Evolutionary conservation across 2,797 vertebrate genomes (phyloP).

Genomic region (Lateolabrax maculatus): DNA sequence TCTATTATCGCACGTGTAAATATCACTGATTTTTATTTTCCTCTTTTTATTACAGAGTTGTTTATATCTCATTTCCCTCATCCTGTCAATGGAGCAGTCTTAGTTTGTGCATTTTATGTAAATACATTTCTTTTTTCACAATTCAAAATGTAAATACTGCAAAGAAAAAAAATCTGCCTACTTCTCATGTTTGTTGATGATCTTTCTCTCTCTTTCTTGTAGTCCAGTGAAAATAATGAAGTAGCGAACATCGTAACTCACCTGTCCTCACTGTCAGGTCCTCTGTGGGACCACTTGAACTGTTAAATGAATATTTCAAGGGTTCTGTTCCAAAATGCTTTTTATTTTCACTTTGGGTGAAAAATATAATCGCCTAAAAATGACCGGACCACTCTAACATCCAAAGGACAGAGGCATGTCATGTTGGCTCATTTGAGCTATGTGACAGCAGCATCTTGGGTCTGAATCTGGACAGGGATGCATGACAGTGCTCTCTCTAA

Average conservation of each 20-base stretch:
- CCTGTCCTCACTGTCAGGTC: slow-evolving; percentile 18
- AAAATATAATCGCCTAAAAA: not conserved
- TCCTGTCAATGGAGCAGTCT: slow-evolving; percentile 60
- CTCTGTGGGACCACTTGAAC: slow-evolving; percentile 12
- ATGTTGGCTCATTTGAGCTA: not conserved
- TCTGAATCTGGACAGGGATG: not conserved
- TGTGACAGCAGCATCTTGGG: not conserved
- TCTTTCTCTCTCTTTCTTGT: slow-evolving; percentile 64
- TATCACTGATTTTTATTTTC: slow-evolving; percentile 78
- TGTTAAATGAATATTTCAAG: slow-evolving; percentile 27
- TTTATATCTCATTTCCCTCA: slow-evolving; percentile 71
- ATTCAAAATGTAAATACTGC: slow-evolving; percentile 79
- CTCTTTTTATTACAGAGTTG: slow-evolving; percentile 76
- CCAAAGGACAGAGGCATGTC: not conserved
- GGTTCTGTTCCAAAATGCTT: slow-evolving; percentile 53
- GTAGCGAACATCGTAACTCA: slow-evolving; percentile 1
- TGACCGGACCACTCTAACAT: not conserved
- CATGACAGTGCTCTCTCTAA: not conserved
- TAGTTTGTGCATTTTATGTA: slow-evolving; percentile 75
- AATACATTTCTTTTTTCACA: slow-evolving; percentile 77
- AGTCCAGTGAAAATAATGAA: slow-evolving; percentile 53
- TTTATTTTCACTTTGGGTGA: not conserved
- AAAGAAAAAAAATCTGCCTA: slow-evolving; percentile 61
- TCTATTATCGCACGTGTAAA: slow-evolving; percentile 77
- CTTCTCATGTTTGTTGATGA: slow-evolving; percentile 67